Conservation (phyloP, 2,888 invertebrate genomes). For the Drosophila aldrichi region DNA sequence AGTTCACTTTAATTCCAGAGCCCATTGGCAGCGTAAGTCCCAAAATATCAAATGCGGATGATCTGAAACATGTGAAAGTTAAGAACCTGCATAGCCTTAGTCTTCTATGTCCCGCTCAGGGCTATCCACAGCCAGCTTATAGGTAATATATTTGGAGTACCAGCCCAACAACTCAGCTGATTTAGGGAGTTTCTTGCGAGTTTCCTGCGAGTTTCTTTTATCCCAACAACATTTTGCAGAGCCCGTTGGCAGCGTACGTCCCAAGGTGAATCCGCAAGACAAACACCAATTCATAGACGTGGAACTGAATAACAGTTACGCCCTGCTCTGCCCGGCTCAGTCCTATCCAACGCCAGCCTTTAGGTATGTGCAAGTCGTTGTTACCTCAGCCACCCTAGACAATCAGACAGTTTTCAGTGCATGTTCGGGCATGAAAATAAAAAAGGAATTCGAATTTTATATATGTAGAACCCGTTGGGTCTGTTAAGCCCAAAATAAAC, state of each 20-base stretch:
- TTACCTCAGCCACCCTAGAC: neutral
- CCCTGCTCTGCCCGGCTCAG: conserved; percentile 89
- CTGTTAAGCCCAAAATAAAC: conserved; percentile 89
- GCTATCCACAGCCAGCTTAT: conserved; percentile 88
- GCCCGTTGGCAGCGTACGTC: conserved; percentile 87
- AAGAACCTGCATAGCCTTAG: conserved; percentile 85
- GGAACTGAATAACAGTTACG: conserved; percentile 85
- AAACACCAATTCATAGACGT: conserved; percentile 82
- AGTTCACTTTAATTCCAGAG: conserved; percentile 78
- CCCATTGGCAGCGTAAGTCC: conserved; percentile 88
- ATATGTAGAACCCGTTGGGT: conserved; percentile 86
- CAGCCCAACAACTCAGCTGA: conserved; percentile 11
- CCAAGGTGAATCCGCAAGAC: conserved; percentile 88
- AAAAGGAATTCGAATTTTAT: conserved; percentile 4
- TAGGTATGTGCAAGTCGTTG: conserved; percentile 86
- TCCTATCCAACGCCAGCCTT: conserved; percentile 90
- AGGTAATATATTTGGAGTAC: conserved; percentile 84
- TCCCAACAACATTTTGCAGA: conserved; percentile 72
- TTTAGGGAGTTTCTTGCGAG: neutral
- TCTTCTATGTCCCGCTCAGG: conserved; percentile 91
- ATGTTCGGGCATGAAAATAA: conserved; percentile 8
- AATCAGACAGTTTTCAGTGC: conserved; percentile 42
- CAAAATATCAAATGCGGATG: conserved; percentile 86
- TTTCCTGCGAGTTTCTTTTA: neutral
- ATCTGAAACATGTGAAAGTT: conserved; percentile 83